Evolutionary conservation across 2,888 invertebrate species (phyloP).

Genomic region (Drosophila nr. medialis): DNA sequence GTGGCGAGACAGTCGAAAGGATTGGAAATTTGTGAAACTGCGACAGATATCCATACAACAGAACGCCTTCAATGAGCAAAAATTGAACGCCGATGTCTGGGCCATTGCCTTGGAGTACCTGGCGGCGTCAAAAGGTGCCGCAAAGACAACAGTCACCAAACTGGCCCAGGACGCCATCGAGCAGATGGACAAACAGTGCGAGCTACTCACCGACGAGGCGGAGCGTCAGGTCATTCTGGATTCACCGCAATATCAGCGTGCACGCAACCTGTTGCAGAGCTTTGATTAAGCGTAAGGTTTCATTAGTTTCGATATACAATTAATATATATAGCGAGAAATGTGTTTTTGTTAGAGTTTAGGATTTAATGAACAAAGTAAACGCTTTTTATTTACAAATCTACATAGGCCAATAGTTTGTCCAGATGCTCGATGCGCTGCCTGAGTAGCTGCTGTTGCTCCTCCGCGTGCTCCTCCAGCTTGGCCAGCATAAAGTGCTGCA

Average conservation of each 20-base stretch:
- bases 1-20: constrained; percentile 89
- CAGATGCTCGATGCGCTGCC: constrained; percentile 87
- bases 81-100: constrained; percentile 88
- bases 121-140: constrained; percentile 88
- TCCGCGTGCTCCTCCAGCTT: constrained; percentile 75
- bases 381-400: constrained; percentile 66
- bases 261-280: constrained; percentile 82
- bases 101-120: constrained; percentile 89
- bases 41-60: constrained; percentile 91
- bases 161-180: constrained; percentile 88
- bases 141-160: constrained; percentile 87
- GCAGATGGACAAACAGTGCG: constrained; percentile 85
- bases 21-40: constrained; percentile 93
- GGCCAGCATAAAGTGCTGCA: constrained; percentile 93
- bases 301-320: constrained; percentile 10
- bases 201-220: constrained; percentile 58
- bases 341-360: constrained; percentile 58
- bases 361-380: constrained; percentile 34
- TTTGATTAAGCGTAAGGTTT: constrained; percentile 67
- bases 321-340: constrained; percentile 17
- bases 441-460: constrained; percentile 85
- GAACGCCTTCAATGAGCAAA: constrained; percentile 87
- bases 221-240: constrained; percentile 64
- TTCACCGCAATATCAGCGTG: constrained; percentile 81
- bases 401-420: constrained; percentile 88